These are phyloP conservation scores for Abrostola tripartita DNA, from an alignment of 2,888 invertebrate genomes.

Conservation along the genomic window DNA sequence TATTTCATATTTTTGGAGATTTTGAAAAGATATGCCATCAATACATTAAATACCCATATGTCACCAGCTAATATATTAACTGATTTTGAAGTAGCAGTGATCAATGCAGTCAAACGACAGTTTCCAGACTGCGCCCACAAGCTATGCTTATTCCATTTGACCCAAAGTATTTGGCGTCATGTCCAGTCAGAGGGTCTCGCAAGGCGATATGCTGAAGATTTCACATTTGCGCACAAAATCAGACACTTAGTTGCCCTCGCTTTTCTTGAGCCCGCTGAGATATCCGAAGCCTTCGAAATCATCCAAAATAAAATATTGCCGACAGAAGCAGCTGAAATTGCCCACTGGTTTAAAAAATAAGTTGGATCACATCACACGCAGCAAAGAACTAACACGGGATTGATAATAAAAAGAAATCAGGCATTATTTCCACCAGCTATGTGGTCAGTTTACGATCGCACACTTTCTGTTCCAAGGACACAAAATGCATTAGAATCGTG, in stretches of 20 bases:
- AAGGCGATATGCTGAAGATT: conserved; percentile 24
- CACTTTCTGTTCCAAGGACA: conserved; percentile 24
- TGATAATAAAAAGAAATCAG: conserved; percentile 12
- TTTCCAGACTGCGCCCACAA: conserved; percentile 17
- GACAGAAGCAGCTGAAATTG: conserved; percentile 20
- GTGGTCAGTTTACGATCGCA: conserved; percentile 22
- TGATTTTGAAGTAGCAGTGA: conserved; percentile 27
- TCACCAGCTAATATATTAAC: conserved; percentile 21
- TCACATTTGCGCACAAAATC: conserved; percentile 26
- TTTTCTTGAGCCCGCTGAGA: conserved; percentile 22
- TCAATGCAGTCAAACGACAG: conserved; percentile 23
- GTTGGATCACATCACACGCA: conserved; percentile 8
- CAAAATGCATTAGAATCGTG: conserved; percentile 33
- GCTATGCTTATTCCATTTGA: conserved; percentile 28
- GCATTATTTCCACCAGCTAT: conserved; percentile 19
- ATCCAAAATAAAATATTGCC: conserved; percentile 16
- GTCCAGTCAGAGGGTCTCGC: conserved; percentile 23
- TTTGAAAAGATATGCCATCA: conserved; percentile 24
- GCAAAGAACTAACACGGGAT: conserved; percentile 3
- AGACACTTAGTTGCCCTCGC: conserved; percentile 27
- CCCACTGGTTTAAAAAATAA: conserved; percentile 24
- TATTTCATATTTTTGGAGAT: conserved; percentile 12
- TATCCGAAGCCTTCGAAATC: conserved; percentile 21
- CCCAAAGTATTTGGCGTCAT: conserved; percentile 28
- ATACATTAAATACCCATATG: conserved; percentile 18